Conservation (phyloP, 2,113 vertebrate genomes). For the Lophochroa leadbeateri region DNA sequence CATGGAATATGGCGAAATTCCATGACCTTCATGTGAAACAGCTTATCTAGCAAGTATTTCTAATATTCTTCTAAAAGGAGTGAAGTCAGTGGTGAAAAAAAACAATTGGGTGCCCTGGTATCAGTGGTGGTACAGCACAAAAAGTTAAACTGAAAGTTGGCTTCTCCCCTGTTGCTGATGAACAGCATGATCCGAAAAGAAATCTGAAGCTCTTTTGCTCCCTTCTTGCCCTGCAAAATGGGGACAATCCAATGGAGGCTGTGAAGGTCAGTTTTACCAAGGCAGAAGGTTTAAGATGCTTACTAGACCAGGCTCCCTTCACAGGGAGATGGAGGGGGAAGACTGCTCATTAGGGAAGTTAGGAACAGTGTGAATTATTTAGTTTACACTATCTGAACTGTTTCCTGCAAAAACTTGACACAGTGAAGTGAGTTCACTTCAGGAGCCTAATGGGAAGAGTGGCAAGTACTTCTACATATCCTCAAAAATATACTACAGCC, state of each 20-base stretch:
- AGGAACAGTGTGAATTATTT: neutral
- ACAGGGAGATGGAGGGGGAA: neutral
- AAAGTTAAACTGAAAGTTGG: neutral
- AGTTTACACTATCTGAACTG: neutral
- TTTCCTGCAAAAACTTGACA: neutral
- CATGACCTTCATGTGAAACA: neutral
- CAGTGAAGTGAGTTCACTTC: neutral
- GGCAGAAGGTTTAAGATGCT: neutral
- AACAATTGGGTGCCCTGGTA: neutral
- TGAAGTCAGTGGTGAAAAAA: neutral
- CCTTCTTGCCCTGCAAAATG: neutral
- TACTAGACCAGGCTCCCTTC: neutral
- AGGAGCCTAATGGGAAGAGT: neutral
- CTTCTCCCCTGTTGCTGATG: neutral
- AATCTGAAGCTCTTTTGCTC: neutral
- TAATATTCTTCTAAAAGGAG: neutral
- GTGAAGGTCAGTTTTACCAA: neutral
- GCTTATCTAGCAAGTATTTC: neutral
- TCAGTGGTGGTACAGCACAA: neutral
- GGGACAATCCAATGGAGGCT: neutral
- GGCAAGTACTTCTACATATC: neutral
- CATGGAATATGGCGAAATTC: slow-evolving; percentile 3
- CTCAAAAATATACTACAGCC: neutral
- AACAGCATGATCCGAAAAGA: neutral
- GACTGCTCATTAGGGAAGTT: neutral